These are phyloP conservation scores for Acleris sparsana DNA, from an alignment of 2,888 invertebrate genomes.

Conservation along the genomic window DNA sequence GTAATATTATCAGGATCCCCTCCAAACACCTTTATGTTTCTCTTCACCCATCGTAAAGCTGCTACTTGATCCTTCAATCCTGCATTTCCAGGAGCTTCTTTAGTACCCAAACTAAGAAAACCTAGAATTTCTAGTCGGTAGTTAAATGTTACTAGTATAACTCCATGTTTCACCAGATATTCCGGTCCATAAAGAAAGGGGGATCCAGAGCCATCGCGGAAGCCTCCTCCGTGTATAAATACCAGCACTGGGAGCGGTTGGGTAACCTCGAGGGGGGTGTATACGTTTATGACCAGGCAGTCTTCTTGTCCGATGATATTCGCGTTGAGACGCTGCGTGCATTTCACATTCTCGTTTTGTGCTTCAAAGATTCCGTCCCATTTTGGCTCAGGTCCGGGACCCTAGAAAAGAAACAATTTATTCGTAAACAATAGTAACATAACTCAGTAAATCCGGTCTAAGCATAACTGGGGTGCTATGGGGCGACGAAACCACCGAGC, in stretches of 20 bases:
- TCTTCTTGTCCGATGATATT: constrained; percentile 62
- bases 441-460: too few species aligned
- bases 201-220: constrained; percentile 68
- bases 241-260: constrained; percentile 68
- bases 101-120: constrained; percentile 68
- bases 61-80: constrained; percentile 75
- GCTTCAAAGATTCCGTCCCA: constrained; percentile 67
- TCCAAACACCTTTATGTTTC: constrained; percentile 66
- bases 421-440: too few species aligned
- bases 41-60: constrained; percentile 68
- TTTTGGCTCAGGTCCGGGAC: constrained; percentile 52
- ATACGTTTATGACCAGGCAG: constrained; percentile 70
- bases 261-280: constrained; percentile 54
- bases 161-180: constrained; percentile 61
- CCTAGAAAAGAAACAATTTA: constrained; percentile 51
- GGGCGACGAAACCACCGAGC: too few species aligned
- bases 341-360: constrained; percentile 63
- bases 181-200: constrained; percentile 70
- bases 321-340: constrained; percentile 62
- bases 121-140: constrained; percentile 73
- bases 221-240: constrained; percentile 76
- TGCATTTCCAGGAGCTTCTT: constrained; percentile 72
- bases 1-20: constrained; percentile 72
- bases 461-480: too few species aligned
- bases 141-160: constrained; percentile 71